Evolutionary conservation across 2,113 vertebrate species (phyloP), one percentile per base, ranked within the genome.

Genomic region (Beaufortia kweichowensis): DNA sequence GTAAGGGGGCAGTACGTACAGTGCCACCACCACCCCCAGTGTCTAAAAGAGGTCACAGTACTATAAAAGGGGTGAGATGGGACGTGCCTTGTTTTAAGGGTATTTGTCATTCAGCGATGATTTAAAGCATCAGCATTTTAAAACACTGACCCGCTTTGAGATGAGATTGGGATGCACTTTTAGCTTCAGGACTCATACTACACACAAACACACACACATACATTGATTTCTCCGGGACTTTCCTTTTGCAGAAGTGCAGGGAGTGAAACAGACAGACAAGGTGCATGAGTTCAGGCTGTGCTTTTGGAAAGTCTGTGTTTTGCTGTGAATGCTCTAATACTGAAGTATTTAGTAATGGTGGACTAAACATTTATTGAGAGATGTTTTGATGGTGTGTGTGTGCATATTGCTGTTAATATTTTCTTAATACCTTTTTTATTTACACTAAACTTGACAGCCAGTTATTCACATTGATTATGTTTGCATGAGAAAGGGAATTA

Each of bases 1-100:
- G 62, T 71, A 41, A 57, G 33, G 48, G 39, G 73, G 56, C 41
- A 60, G 41, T 31, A 66, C 35, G 23, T 50, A n/a, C 48, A 78
- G 46, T 62, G 31, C 43, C n/a, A 15, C 61, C 53, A 4, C 12
- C 68, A 12, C 59, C 74, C 66, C n/a, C 6, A 1, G n/a, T 2
- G 23, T 48, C 28, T 60, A 24, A 72, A 72, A 59, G 74, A 35
- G 23, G 29, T 72, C 23, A 31, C 59, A 43, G 41, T 62, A 33
- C 28, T 74, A 19, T 74, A 23, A 73, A 39, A 35, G 46, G 23
- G 46, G 8, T 33, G 19, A 71, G 28, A 31, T 28, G 55, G 26
- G 26, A 4, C 26, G 10, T 41, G 19, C 14, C 23, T 11, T 15
- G 31, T 53, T 80, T 60, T 56, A 43, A 50, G 33, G 9, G n/a